Conservation (phyloP, 2,797 vertebrate genomes). For the Chrysocyon brachyurus region DNA sequence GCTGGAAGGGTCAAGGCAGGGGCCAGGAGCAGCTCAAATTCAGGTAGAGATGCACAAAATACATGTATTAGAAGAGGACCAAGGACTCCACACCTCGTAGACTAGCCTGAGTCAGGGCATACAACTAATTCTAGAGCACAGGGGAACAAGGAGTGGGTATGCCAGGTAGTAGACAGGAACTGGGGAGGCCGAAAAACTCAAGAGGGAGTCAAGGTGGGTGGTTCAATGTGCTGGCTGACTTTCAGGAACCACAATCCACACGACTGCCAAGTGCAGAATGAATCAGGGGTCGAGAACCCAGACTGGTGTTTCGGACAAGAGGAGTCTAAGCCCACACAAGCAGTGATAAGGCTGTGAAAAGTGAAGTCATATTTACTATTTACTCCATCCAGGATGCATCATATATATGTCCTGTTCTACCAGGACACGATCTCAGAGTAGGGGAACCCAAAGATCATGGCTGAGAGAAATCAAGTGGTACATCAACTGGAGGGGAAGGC, state of each 20-base stretch:
- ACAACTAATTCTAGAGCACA: background rate
- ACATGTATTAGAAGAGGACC: background rate
- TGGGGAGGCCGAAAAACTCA: background rate
- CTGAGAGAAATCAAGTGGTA: background rate
- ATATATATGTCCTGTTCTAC: background rate
- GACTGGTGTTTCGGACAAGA: slow-evolving; percentile 44
- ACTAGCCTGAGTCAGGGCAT: background rate
- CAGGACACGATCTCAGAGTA: background rate
- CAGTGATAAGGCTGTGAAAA: background rate
- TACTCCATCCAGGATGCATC: background rate
- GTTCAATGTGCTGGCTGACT: slow-evolving; percentile 57
- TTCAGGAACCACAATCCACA: slow-evolving; percentile 33
- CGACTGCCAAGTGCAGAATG: slow-evolving; percentile 47
- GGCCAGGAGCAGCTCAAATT: background rate
- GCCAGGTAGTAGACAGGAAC: background rate
- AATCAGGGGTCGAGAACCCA: slow-evolving; percentile 67
- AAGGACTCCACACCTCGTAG: background rate
- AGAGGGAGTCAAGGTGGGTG: slow-evolving; percentile 70
- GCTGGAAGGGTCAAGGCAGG: background rate
- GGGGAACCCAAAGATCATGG: background rate
- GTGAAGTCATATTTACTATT: background rate
- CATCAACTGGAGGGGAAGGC: background rate
- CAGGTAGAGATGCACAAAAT: background rate
- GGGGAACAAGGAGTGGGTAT: background rate
- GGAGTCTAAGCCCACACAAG: slow-evolving; percentile 50